Percentiles rank a stretch among this genome's conserved stretches.
Evolutionary conservation across 2,797 vertebrate genomes (phyloP).

Genomic region (Glossophaga mutica): DNA sequence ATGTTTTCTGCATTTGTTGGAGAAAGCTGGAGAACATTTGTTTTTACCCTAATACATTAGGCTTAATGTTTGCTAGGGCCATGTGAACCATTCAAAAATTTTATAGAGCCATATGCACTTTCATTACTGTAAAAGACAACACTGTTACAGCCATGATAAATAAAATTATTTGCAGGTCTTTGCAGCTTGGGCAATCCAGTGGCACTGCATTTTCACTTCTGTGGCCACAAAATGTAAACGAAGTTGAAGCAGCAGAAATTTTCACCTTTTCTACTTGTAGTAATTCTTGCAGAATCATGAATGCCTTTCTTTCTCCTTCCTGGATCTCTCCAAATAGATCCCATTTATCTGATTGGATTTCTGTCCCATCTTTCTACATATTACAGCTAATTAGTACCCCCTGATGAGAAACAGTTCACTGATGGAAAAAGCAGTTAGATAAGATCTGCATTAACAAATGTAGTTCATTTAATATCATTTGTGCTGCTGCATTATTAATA

Average conservation of each 20-base stretch:
- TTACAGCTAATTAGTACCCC: conserved; percentile 88
- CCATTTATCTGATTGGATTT: conserved; percentile 86
- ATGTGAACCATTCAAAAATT: conserved; percentile 64
- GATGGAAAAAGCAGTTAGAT: conserved; percentile 87
- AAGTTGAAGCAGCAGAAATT: conserved; percentile 68
- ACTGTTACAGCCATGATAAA: conserved; percentile 65
- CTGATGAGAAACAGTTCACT: conserved; percentile 86
- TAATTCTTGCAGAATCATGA: conserved; percentile 69
- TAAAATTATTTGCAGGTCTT: conserved; percentile 58
- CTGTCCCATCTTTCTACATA: conserved; percentile 85
- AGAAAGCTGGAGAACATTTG: conserved; percentile 65
- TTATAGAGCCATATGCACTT: conserved; percentile 65
- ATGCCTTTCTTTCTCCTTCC: conserved; percentile 76
- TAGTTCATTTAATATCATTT: conserved; percentile 90
- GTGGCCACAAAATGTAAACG: conserved; percentile 58
- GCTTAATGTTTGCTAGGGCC: conserved; percentile 59
- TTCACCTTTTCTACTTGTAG: conserved; percentile 67
- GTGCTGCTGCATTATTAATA: conserved; percentile 89
- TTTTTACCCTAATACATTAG: conserved; percentile 62
- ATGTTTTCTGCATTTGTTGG: neutral
- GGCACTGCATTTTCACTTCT: conserved; percentile 48
- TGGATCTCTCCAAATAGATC: conserved; percentile 82
- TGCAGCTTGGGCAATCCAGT: conserved; percentile 39
- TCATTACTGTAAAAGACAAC: conserved; percentile 71
- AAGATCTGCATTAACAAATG: conserved; percentile 89